These are phyloP conservation scores for Conomelus anceps DNA, from an alignment of 2,888 invertebrate genomes.

Conservation along the genomic window DNA sequence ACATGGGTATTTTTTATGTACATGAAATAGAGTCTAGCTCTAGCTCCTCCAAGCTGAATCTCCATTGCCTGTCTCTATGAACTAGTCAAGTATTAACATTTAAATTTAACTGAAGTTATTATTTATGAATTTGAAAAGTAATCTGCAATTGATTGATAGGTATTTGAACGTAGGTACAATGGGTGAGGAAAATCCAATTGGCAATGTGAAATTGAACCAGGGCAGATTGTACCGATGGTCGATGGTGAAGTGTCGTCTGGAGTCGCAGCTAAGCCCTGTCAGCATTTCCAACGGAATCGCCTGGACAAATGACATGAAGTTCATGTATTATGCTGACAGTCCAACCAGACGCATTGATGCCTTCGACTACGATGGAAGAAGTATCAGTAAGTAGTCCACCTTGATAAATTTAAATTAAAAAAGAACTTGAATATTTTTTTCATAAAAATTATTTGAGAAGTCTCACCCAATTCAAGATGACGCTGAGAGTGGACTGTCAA, in stretches of 20 bases:
- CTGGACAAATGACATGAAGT: conserved; percentile 62
- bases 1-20: too few relatives aligned
- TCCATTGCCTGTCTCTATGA: too few relatives aligned
- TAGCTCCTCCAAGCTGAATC: too few relatives aligned
- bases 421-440: too few relatives aligned
- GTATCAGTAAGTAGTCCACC: conserved; percentile 39
- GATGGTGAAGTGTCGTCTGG: conserved; percentile 35
- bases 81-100: too few relatives aligned
- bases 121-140: background rate
- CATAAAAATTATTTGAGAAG: too few relatives aligned
- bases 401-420: too few relatives aligned
- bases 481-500: too few relatives aligned
- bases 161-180: conserved; percentile 50
- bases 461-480: too few relatives aligned
- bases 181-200: conserved; percentile 49
- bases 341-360: conserved; percentile 57
- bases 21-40: too few relatives aligned
- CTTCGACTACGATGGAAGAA: conserved; percentile 58
- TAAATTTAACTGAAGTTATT: too few relatives aligned
- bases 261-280: conserved; percentile 43
- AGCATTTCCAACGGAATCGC: conserved; percentile 70
- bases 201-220: conserved; percentile 46
- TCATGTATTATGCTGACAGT: conserved; percentile 73
- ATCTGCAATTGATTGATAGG: background rate
- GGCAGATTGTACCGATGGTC: conserved; percentile 54